Conservation (phyloP, 2,113 vertebrate species). For the Shinisaurus crocodilurus region DNA sequence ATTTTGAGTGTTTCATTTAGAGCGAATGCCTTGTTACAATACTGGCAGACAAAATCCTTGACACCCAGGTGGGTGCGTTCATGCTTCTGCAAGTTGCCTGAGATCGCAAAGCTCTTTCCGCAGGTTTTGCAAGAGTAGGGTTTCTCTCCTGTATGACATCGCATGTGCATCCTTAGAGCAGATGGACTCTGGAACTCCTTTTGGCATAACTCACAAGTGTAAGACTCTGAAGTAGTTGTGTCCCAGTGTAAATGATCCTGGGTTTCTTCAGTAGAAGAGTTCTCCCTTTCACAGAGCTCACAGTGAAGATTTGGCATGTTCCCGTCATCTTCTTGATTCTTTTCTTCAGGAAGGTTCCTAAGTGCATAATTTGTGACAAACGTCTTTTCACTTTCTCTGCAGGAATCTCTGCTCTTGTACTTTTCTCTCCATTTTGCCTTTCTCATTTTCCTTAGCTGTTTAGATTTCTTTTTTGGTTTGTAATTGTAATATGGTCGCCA, state of each 20-base stretch:
- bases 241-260: conserved; percentile 80
- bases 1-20: conserved; percentile 88
- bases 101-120: conserved; percentile 89
- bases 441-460: conserved; percentile 85
- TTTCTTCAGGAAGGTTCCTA: conserved; percentile 67
- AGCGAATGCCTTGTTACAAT: conserved; percentile 90
- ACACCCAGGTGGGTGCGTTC: conserved; percentile 80
- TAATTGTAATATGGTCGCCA: conserved; percentile 99
- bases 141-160: conserved; percentile 88
- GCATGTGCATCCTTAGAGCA: conserved; percentile 89
- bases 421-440: conserved; percentile 84
- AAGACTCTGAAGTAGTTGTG: conserved; percentile 78
- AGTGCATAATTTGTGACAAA: conserved; percentile 64
- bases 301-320: conserved; percentile 78
- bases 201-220: conserved; percentile 89
- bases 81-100: conserved; percentile 82
- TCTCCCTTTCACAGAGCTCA: conserved; percentile 77
- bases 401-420: conserved; percentile 39
- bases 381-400: conserved; percentile 34
- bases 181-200: conserved; percentile 91
- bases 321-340: conserved; percentile 69
- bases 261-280: conserved; percentile 65
- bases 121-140: conserved; percentile 90
- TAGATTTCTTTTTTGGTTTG: conserved; percentile 95
- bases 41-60: conserved; percentile 90